Percentiles rank a stretch among this genome's conserved stretches.
These are phyloP conservation scores for Myopa testacea DNA, from an alignment of 2,888 invertebrate genomes.

Conservation along the genomic window DNA sequence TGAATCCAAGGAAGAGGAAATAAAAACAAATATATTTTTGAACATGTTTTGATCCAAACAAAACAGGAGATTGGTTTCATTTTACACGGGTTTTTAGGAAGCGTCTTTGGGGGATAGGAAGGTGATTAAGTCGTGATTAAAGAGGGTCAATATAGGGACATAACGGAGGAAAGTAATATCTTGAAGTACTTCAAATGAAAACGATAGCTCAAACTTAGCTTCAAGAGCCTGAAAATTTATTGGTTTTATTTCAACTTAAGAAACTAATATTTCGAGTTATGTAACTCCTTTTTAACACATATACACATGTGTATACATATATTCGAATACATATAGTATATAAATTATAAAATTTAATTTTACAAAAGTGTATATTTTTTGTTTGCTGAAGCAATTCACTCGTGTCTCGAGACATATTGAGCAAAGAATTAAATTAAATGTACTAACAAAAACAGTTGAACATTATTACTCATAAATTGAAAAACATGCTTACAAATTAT, in stretches of 20 bases:
- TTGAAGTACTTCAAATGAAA: neutral
- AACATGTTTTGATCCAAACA: neutral
- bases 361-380: neutral
- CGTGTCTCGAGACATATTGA: no score
- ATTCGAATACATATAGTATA: no score
- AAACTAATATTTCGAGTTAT: neutral
- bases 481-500: no score
- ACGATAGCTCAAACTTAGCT: neutral
- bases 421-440: no score
- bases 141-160: no score
- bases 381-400: neutral
- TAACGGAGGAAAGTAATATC: neutral
- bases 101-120: no score
- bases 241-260: slow-evolving; percentile 8
- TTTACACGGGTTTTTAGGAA: no score
- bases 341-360: neutral
- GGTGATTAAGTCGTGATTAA: no score
- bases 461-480: no score
- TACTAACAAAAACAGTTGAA: no score
- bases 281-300: neutral
- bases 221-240: neutral
- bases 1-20: neutral
- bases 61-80: neutral
- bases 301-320: no score
- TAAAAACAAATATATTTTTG: neutral